Evolutionary conservation across 2,888 invertebrate genomes (phyloP).

Genomic region (Conistra vaccinii): DNA sequence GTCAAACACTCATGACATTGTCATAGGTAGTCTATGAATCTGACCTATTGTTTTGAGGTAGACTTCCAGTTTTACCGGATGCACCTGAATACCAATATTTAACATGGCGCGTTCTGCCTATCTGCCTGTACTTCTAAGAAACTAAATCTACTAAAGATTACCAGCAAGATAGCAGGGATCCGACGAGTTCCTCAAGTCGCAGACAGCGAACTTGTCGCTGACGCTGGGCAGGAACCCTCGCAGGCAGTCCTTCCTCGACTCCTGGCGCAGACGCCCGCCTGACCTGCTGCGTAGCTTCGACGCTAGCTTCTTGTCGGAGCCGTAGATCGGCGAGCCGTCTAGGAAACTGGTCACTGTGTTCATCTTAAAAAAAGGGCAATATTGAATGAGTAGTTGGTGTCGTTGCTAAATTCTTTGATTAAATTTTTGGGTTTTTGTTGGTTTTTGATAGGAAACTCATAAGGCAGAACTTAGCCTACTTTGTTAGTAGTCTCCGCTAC

Average conservation of each 20-base stretch:
- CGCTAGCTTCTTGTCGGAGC: slow-evolving; percentile 81
- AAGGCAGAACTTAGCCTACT: neutral
- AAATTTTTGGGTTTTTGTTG: neutral
- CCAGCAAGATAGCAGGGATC: slow-evolving; percentile 88
- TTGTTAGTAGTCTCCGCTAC: neutral
- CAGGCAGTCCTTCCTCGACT: slow-evolving; percentile 73
- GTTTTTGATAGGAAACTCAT: neutral
- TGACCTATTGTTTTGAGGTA: too few relatives aligned
- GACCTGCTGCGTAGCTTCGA: slow-evolving; percentile 81
- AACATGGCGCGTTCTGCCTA: neutral
- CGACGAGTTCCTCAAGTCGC: slow-evolving; percentile 81
- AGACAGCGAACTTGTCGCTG: slow-evolving; percentile 81
- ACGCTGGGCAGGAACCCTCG: slow-evolving; percentile 84
- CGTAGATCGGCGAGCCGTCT: slow-evolving; percentile 90
- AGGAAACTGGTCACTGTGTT: slow-evolving; percentile 92
- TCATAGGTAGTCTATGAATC: too few relatives aligned
- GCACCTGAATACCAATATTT: neutral
- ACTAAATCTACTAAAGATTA: slow-evolving; percentile 64
- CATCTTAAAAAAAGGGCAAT: slow-evolving; percentile 85
- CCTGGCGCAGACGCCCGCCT: slow-evolving; percentile 85
- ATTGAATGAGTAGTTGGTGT: neutral
- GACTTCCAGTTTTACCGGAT: neutral
- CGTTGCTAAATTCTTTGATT: neutral
- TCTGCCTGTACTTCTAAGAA: neutral
- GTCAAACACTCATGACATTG: too few relatives aligned